Percentiles rank a stretch among this genome's conserved stretches.
Evolutionary conservation across 2,888 invertebrate species (phyloP).

Genomic region (Torymus auratus): DNA sequence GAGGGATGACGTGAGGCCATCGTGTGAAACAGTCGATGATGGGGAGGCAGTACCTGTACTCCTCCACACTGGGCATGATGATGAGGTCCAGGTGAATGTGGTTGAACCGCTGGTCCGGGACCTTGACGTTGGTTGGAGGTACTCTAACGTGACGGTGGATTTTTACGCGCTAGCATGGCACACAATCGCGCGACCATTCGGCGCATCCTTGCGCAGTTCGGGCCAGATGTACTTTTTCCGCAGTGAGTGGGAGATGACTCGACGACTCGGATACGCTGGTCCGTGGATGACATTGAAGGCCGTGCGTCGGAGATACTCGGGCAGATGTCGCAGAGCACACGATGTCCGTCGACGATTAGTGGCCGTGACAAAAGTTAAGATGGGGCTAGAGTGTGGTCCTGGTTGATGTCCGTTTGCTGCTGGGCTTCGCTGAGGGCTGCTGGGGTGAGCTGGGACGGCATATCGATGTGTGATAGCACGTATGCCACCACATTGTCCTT

Average conservation of each 20-base stretch:
- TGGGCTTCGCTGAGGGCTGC: background rate
- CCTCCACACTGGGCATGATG: background rate
- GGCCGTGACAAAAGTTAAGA: background rate
- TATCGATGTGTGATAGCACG: background rate
- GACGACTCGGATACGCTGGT: too few species aligned
- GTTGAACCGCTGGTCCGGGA: background rate
- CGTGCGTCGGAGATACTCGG: too few species aligned
- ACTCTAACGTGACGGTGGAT: too few species aligned
- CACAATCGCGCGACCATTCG: too few species aligned
- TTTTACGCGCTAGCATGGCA: too few species aligned
- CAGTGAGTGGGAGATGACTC: too few species aligned
- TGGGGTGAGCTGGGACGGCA: background rate
- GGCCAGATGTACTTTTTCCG: too few species aligned
- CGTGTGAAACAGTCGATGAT: constrained; percentile 7
- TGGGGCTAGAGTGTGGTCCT: background rate
- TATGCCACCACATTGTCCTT: too few species aligned
- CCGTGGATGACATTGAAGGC: too few species aligned
- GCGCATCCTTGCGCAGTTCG: too few species aligned
- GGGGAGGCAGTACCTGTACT: background rate
- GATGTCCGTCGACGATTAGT: background rate
- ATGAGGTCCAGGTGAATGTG: background rate
- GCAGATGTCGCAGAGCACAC: background rate
- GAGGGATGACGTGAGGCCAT: background rate
- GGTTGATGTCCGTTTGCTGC: background rate
- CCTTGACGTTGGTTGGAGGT: too few species aligned